These are phyloP conservation scores for Eidolon helvum DNA, from an alignment of 2,113 vertebrate species.

Conservation along the genomic window DNA sequence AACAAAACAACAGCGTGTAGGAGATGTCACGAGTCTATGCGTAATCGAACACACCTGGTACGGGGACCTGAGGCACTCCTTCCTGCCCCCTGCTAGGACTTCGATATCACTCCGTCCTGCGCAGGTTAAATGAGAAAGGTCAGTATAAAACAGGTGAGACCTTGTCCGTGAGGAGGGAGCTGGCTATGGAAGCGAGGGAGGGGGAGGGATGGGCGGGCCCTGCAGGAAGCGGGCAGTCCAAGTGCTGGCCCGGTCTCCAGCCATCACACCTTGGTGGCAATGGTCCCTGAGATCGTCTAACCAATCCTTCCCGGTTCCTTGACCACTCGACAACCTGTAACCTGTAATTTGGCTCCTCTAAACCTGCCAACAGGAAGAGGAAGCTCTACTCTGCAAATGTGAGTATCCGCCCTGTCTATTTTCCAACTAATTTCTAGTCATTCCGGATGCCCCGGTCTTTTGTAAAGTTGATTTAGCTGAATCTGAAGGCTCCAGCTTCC, in stretches of 20 bases:
- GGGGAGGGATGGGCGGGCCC: neutral
- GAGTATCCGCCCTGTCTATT: neutral
- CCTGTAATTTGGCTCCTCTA: neutral
- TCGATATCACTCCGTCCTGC: rapidly evolving
- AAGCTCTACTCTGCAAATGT: neutral
- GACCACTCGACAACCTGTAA: neutral
- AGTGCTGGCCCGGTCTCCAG: neutral
- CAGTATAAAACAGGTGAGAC: neutral
- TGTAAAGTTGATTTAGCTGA: neutral
- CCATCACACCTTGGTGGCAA: neutral
- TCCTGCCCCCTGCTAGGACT: neutral
- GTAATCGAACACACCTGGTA: rapidly evolving
- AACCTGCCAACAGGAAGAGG: neutral
- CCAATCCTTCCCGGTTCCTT: neutral
- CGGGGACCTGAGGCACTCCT: neutral
- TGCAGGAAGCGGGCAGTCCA: neutral
- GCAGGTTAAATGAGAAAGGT: neutral
- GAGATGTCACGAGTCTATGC: neutral
- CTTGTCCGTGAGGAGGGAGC: neutral
- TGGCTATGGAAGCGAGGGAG: neutral
- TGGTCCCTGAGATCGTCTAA: neutral
- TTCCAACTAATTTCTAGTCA: neutral
- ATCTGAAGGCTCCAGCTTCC: neutral
- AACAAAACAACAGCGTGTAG: neutral
- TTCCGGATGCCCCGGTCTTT: neutral